phyloP scores from a whole-genome alignment of 2,797 vertebrate species.

The Danio jaintianensis region DNA sequence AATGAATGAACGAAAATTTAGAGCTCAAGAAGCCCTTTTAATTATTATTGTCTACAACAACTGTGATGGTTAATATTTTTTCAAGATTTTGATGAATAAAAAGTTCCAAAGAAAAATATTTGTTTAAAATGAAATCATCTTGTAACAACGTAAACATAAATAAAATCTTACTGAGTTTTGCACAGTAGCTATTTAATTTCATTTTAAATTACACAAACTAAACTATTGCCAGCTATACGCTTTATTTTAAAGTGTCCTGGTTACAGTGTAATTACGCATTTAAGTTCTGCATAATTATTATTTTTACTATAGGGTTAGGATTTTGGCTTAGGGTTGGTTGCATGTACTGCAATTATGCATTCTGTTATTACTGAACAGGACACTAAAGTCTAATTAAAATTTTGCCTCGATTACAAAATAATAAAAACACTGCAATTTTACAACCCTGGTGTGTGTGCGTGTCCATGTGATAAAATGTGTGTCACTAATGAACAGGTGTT shows the following conservation, averaged over 20 bases:
- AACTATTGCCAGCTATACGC: background rate
- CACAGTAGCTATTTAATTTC: background rate
- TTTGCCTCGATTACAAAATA: background rate
- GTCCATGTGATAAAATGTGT: background rate
- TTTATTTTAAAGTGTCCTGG: too few relatives aligned
- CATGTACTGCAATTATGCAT: too few relatives aligned
- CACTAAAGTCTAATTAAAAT: background rate
- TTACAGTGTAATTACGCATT: too few relatives aligned
- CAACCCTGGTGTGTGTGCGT: background rate
- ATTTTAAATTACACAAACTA: background rate
- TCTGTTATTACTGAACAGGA: too few relatives aligned
- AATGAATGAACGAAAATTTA: too few relatives aligned
- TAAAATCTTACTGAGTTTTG: background rate
- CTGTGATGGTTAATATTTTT: background rate
- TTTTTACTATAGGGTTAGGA: too few relatives aligned
- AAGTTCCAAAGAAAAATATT: background rate
- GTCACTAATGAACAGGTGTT: conserved; percentile 58
- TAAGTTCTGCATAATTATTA: too few relatives aligned
- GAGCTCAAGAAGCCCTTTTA: background rate
- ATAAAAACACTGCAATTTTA: background rate
- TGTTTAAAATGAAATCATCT: background rate
- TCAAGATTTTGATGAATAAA: background rate
- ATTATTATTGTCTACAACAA: background rate
- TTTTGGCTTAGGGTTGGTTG: too few relatives aligned
- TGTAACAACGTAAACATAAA: background rate